Evolutionary conservation across 2,888 invertebrate genomes (phyloP), one percentile per base, ranked within the genome.

Genomic region (Calliscelio sp.): DNA sequence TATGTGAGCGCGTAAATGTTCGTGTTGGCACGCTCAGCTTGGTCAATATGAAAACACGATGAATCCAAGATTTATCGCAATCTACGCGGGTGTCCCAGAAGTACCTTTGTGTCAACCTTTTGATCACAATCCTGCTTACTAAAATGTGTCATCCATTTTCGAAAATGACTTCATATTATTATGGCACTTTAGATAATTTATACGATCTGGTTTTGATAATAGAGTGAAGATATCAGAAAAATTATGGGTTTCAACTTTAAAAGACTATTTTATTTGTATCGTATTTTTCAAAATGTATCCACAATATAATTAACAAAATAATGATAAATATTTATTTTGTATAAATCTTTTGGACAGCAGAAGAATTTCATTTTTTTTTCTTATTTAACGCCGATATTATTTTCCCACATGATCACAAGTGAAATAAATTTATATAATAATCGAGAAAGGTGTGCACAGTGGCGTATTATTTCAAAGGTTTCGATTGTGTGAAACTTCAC

Each of bases 21-120:
- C 90, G 89, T 89, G 90, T 86, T 86, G 88, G 87, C 87, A 90
- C 91, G 89, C 90, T 90, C 88, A 89, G 89, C 89, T 90, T 89
- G 87, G 74, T 88, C 46, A 80, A 80, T 85, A 90, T 86, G 91
- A 91, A 92, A 92, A 92, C 90, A 92, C 86, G 89, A 86, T 82
- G 85, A 85, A 85, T 85, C 68, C 68, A 57, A 89, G 88, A 90
- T 90, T 90, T 90, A 90, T 90, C 61, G 63, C 20, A 53, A 41
- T 41, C 70, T 46, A 71, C 68, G 55, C 80, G 77, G 73, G 75
- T 55, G 71, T 55, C 71, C 57, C 16, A 24, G 10, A 41, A 63
- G 63, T 46, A 59, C 59, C 57, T 63, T 75, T 71, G 71, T 77
- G 71, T 44, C 61, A n/a, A 63, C 24, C 55, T 81, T 81, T 81